These are phyloP conservation scores for Imbricaverruca yamaguchii DNA, from an alignment of 2,888 invertebrate genomes.

Conservation along the genomic window DNA sequence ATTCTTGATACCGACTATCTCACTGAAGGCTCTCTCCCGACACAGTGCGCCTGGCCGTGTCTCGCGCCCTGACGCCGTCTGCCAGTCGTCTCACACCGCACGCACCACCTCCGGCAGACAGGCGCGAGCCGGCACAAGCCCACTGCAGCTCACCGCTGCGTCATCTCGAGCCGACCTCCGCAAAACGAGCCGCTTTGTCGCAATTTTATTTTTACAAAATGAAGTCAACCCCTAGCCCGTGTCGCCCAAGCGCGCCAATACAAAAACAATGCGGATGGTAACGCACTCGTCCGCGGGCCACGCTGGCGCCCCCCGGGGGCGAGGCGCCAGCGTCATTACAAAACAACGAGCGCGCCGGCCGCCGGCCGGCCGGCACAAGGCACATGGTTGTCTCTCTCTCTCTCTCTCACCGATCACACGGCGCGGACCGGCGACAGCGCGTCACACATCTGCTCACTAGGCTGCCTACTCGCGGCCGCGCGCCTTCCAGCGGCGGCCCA, in stretches of 20 bases:
- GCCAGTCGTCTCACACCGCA: too few species aligned
- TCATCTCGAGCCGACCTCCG: not conserved
- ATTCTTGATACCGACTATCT: too few species aligned
- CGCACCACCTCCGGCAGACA: too few species aligned
- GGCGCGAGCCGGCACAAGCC: too few species aligned
- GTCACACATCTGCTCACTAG: not conserved
- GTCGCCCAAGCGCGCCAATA: not conserved
- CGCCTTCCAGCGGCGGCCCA: not conserved
- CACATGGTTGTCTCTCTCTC: not conserved
- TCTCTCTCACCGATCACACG: not conserved
- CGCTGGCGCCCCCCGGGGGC: not conserved
- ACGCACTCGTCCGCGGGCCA: not conserved
- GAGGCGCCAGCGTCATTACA: not conserved
- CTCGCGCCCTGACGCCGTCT: too few species aligned
- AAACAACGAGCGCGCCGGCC: not conserved
- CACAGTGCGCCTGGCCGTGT: too few species aligned
- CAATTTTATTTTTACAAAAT: constrained; percentile 10
- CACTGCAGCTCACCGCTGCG: too few species aligned
- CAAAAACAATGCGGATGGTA: not conserved
- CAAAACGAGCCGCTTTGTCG: not conserved
- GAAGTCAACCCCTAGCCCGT: constrained; percentile 5
- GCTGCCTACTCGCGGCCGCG: not conserved
- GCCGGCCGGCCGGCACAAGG: not conserved
- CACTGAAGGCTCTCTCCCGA: too few species aligned
- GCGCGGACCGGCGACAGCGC: not conserved